A percentile compares a stretch with the other conserved stretches of the same genome.
phyloP scores from a whole-genome alignment of 2,888 invertebrate genomes.

The Erebia ligea region DNA sequence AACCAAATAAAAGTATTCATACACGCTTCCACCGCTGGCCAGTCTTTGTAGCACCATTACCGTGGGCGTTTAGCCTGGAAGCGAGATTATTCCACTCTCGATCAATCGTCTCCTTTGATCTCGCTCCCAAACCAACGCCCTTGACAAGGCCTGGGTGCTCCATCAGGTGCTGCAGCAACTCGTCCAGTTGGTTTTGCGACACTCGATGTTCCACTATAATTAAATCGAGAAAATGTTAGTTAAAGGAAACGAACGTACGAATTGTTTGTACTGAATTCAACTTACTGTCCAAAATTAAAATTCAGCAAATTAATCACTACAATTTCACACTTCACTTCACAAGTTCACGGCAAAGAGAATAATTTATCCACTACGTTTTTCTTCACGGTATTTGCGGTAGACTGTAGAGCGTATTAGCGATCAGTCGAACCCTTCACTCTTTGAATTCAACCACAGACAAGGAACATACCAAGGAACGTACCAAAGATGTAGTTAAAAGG shows the following conservation, averaged over 20 bases:
- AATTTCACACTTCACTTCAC: background rate
- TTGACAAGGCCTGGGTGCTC: background rate
- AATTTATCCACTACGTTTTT: too few relatives aligned
- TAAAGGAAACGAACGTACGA: background rate
- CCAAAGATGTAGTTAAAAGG: too few relatives aligned
- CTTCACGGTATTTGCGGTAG: too few relatives aligned
- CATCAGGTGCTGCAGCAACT: background rate
- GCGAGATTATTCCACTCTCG: background rate
- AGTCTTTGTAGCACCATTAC: background rate
- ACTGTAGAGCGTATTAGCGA: too few relatives aligned
- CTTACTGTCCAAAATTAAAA: background rate
- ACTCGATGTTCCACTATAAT: background rate
- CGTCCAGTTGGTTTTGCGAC: background rate
- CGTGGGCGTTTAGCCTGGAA: background rate
- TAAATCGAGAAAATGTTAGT: too few relatives aligned
- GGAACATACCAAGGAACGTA: too few relatives aligned
- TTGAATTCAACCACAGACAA: too few relatives aligned
- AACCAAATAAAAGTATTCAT: background rate
- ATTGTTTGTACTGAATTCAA: background rate
- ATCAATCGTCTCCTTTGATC: background rate
- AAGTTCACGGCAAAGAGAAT: too few relatives aligned
- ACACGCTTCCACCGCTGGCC: slow-evolving; percentile 1
- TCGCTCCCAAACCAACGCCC: background rate
- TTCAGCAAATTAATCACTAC: too few relatives aligned
- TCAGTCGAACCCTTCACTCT: too few relatives aligned